phyloP scores from a whole-genome alignment of 1,140 invertebrate species.

The Prorops nasuta region DNA sequence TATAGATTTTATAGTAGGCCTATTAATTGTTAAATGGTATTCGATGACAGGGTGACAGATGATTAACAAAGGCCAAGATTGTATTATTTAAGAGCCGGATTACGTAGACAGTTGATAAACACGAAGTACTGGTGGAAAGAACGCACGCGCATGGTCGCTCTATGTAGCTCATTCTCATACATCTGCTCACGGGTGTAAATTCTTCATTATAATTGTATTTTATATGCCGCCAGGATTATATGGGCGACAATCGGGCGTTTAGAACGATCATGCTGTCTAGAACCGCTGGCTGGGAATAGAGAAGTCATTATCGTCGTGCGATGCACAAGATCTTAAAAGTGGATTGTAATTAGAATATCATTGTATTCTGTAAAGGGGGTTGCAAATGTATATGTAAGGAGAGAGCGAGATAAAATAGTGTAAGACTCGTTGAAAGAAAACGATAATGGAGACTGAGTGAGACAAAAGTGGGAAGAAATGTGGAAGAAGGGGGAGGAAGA shows the following conservation, averaged over 20 bases:
- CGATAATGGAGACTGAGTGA: conserved; percentile 15
- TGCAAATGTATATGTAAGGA: conserved; percentile 14
- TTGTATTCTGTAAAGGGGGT: conserved; percentile 37
- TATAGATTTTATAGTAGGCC: conserved; percentile 49
- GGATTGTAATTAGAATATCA: conserved; percentile 40
- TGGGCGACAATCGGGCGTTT: no score
- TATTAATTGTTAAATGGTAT: conserved; percentile 49
- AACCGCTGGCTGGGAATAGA: no score
- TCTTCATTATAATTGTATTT: no score
- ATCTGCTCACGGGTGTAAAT: no score
- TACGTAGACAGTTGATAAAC: conserved; percentile 3
- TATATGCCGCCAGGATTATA: no score
- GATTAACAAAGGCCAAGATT: conserved; percentile 31
- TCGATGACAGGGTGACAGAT: conserved; percentile 27
- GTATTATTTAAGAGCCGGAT: conserved; percentile 34
- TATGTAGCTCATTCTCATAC: no score
- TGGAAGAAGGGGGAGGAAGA: conserved; percentile 20
- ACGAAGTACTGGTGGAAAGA: background rate
- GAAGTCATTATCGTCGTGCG: no score
- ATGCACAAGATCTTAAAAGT: no score
- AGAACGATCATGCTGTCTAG: no score
- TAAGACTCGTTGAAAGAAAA: conserved; percentile 5
- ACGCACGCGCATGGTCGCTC: background rate
- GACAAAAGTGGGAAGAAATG: conserved; percentile 6
- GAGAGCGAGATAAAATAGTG: conserved; percentile 17